phyloP scores from a whole-genome alignment of 2,113 vertebrate species.

The Rhinoderma darwinii region DNA sequence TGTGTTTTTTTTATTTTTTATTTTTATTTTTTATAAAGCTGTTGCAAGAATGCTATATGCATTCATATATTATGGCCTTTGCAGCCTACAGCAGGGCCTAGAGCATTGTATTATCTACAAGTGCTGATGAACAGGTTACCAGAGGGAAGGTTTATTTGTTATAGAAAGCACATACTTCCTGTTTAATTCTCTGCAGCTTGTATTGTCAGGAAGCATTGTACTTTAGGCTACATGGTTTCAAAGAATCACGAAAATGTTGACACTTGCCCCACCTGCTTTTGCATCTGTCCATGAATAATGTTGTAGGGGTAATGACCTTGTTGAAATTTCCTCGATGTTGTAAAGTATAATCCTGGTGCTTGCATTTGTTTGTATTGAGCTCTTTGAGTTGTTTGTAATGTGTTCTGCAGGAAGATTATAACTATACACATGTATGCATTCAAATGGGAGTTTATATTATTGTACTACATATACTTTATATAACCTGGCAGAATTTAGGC shows the following conservation, averaged over 20 bases:
- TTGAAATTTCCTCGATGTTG: conserved; percentile 5
- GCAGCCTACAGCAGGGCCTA: neutral
- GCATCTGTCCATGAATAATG: neutral
- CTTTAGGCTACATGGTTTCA: neutral
- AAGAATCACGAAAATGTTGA: neutral
- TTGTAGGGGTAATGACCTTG: conserved; percentile 18
- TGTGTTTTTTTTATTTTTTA: too few relatives aligned
- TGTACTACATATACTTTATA: too few relatives aligned
- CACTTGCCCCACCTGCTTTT: neutral
- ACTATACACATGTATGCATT: neutral
- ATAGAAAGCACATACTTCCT: conserved; percentile 8
- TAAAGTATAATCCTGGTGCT: neutral
- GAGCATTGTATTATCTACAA: neutral
- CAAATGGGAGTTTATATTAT: too few relatives aligned
- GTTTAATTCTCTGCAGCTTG: neutral
- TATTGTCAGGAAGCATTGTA: neutral
- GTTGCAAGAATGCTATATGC: too few relatives aligned
- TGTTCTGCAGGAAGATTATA: neutral
- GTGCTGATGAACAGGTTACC: neutral
- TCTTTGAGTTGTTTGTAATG: neutral
- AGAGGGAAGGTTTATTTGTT: conserved; percentile 4
- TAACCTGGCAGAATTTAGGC: too few relatives aligned
- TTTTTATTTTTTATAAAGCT: too few relatives aligned
- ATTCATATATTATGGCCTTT: neutral
- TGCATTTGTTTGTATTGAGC: neutral